phyloP scores from a whole-genome alignment of 2,113 vertebrate genomes.

The Heterotilapia buettikoferi region DNA sequence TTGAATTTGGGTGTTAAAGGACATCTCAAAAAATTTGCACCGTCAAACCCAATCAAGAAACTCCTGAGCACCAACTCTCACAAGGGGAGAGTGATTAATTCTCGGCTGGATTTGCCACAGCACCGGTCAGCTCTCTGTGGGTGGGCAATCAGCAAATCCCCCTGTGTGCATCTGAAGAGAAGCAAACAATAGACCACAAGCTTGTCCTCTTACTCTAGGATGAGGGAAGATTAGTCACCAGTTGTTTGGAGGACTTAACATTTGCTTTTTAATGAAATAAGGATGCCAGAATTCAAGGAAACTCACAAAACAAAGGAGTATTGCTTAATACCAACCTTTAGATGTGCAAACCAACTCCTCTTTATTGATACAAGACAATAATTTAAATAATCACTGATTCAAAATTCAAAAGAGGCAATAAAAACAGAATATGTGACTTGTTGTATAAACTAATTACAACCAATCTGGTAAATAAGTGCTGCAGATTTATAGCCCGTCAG shows the following conservation, averaged over 20 bases:
- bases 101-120: neutral
- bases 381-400: neutral
- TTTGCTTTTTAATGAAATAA: neutral
- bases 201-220: neutral
- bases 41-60: neutral
- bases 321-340: neutral
- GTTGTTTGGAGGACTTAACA: neutral
- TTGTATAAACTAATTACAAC: neutral
- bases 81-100: neutral
- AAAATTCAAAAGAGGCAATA: neutral
- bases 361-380: neutral
- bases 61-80: neutral
- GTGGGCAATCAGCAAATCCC: neutral
- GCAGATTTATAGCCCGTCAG: neutral
- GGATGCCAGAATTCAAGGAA: neutral
- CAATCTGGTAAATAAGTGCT: neutral
- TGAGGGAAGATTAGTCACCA: conserved; percentile 16
- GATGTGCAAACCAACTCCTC: neutral
- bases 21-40: neutral
- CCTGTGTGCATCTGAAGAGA: neutral
- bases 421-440: neutral
- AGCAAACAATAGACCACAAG: conserved; percentile 16
- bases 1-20: neutral
- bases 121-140: neutral
- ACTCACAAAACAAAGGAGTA: neutral